Base-by-base conservation (phyloP, 1,140 invertebrate species). In the Caenorhabditis tropicalis region DNA sequence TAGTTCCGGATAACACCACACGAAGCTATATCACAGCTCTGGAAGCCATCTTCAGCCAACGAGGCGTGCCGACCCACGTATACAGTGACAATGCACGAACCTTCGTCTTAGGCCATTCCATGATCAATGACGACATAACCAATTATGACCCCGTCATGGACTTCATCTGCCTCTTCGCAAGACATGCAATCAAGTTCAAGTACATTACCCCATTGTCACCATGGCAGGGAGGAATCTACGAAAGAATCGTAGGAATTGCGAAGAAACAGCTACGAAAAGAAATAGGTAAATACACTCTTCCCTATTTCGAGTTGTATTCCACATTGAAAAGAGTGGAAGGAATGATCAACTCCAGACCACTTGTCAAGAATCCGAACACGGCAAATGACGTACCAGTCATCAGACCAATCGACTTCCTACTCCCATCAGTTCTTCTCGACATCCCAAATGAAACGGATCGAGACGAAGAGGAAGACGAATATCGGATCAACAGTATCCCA, bases 171-270 rank as follows among this genome's bases (percentile, higher is more conserved):
- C 70, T 31, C 27, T 19, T 53, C n/a, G 27, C 29, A 3, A 1
- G 3, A 10, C 56, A 70, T 10, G 2, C 29, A 5, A 21, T 82
- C 1, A 21, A 21, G 1, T 82, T 48, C 43, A 10, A 51, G 12
- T 36, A 51, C 29, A 82, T 82, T 9, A 58, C 82, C 2, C 33
- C 58, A 10, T 33, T 46, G 3, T 4, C 82, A 4, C 82, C 82
- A 16, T 82, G 82, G 82, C 21, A 39, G 9, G 82, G 82, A 1
- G 82, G 82, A 10, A 21, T 70, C 21, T 82, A 82, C 21, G 82
- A 82, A 36, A 39, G 53, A 29, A 82, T 82, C 15, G 82, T 82
- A 1, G 82, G 53, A 9, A 3, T 82, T 3, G 31, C 27, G n/a
- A 82, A 82, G 29, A 24, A 33, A 1, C 31, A 31, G n/a, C 9